Evolutionary conservation across 2,888 invertebrate species (phyloP), one percentile per base, ranked within the genome.

Genomic region (Alloscopus bannaensis): DNA sequence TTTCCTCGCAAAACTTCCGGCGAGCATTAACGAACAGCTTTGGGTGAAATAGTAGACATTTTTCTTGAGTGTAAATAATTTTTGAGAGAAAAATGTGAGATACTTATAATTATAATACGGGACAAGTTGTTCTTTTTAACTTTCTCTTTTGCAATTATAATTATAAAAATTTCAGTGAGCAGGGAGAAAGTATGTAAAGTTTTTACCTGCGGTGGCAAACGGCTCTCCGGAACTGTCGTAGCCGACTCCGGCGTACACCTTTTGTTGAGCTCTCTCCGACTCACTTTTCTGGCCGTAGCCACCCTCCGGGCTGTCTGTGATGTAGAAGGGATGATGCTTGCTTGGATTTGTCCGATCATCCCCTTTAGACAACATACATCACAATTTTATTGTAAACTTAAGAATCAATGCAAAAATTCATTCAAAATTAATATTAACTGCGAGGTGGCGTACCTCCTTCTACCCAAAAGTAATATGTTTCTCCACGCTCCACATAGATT

Each of bases 281-380:
- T 91, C 92, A 18, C 89, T 90, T 88, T 94, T 94, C 88, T 95
- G 95, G 0, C 94, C 94, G 87, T 92, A 94, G 0, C 96, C 97
- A 28, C 97, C 97, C 88, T 95, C 95, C 0, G 91, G 89, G 1
- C 94, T 95, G 88, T 94, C 93, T 45, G 95, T 95, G 87, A 97
- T 96, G 89, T 97, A 97, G 88, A 97, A 93, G 13, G 97, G 97
- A 89, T 97, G 96, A 88, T 94, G 97, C 91, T 92, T 93, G 20
- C 95, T 94, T 0, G 94, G 93, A 88, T 95, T 94, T 29, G 93
- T 91, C 66, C 92, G 90, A 87, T 96, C 93, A 84, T 93, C 92
- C 8, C 95, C 88, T 88, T 59, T 31, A 36, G 13, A 40, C n/a
- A n/a, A n/a, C n/a, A n/a, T n/a, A n/a, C n/a, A n/a, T 62, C 24